Evolutionary conservation across 2,888 invertebrate genomes (phyloP).

Genomic region (Leptinotarsa haldemani): DNA sequence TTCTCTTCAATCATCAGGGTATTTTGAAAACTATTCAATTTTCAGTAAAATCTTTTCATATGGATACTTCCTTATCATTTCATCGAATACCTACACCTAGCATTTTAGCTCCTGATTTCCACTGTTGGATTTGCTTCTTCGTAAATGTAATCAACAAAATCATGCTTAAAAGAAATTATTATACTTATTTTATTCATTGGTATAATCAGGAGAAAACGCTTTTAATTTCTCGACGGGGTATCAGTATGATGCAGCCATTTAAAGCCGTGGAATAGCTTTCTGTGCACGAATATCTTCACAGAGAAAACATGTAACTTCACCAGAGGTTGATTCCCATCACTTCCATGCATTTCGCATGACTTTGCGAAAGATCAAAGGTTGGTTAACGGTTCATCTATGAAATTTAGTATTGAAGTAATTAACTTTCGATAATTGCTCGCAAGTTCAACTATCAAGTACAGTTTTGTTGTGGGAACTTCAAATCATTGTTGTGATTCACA

Average conservation of each 20-base stretch:
- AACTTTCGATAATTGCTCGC: slow-evolving; percentile 2
- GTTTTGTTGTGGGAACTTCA: neutral
- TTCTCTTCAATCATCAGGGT: too few relatives aligned
- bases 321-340: slow-evolving; percentile 1
- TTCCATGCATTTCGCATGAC: neutral
- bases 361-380: neutral
- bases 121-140: neutral
- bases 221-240: neutral
- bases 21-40: too few relatives aligned
- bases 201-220: neutral
- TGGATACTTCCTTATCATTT: too few relatives aligned
- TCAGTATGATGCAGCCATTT: neutral
- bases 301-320: slow-evolving; percentile 20
- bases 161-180: neutral
- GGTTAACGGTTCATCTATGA: neutral
- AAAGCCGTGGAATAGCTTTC: neutral
- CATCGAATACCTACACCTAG: too few relatives aligned
- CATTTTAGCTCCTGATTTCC: too few relatives aligned
- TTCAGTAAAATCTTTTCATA: too few relatives aligned
- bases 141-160: neutral
- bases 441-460: neutral
- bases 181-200: neutral
- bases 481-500: neutral
- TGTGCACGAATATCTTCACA: neutral
- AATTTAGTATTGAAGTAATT: neutral